Conservation (phyloP, 2,113 vertebrate genomes). For the Crotalus tigris region DNA sequence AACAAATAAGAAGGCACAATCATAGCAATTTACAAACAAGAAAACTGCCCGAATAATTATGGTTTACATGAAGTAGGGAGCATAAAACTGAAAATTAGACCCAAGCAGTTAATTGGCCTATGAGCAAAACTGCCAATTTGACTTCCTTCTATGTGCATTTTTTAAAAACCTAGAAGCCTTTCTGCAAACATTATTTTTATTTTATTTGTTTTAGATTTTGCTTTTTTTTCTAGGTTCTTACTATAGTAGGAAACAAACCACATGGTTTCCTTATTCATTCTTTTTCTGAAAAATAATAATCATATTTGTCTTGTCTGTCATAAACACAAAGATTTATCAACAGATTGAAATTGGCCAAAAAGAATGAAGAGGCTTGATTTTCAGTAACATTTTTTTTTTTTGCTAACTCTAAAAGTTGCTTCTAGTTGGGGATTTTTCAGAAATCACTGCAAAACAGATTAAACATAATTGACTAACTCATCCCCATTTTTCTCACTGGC, state of each 20-base stretch:
- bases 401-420: not conserved
- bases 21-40: not conserved
- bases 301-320: not conserved
- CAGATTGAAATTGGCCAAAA: not conserved
- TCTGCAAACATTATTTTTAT: not conserved
- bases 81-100: not conserved
- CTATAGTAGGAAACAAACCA: not conserved
- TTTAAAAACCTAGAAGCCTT: not conserved
- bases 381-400: not conserved
- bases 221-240: not conserved
- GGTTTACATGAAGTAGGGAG: not conserved
- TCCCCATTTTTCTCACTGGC: not conserved
- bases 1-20: not conserved
- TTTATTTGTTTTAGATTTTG: not conserved
- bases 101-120: not conserved
- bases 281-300: not conserved
- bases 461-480: not conserved
- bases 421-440: not conserved
- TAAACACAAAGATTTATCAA: not conserved
- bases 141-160: not conserved
- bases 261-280: not conserved
- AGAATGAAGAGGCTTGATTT: not conserved
- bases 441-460: not conserved
- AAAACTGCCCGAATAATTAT: not conserved
- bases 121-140: not conserved